phyloP scores from a whole-genome alignment of 2,888 invertebrate species.

The Halictus ligatus region DNA sequence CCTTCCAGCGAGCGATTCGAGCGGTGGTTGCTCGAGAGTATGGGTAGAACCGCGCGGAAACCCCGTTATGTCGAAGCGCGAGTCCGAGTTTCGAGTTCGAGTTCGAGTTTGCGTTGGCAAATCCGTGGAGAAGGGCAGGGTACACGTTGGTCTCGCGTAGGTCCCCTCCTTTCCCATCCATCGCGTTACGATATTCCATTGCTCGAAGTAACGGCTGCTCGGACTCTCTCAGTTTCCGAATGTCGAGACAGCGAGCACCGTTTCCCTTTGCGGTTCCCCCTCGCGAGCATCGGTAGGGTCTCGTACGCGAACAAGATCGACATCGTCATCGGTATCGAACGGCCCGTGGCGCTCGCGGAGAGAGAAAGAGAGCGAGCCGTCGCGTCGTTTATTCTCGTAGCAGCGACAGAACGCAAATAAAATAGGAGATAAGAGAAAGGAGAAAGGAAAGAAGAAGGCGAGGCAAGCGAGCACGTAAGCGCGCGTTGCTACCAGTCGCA shows the following conservation, averaged over 20 bases:
- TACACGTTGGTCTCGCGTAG: constrained; percentile 35
- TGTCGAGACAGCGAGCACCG: neutral
- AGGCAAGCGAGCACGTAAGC: constrained; percentile 2
- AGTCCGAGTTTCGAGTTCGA: constrained; percentile 56
- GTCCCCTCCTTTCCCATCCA: constrained; percentile 16
- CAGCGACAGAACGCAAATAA: neutral
- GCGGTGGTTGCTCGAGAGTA: constrained; percentile 45
- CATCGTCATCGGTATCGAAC: neutral
- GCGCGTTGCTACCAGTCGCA: constrained; percentile 1
- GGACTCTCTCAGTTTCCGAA: neutral
- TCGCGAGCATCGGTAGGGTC: neutral
- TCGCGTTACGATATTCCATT: constrained; percentile 22
- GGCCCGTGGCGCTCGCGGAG: neutral
- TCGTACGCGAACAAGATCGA: neutral
- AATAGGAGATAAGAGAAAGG: constrained; percentile 4
- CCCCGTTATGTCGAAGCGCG: constrained; percentile 63
- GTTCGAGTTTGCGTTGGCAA: constrained; percentile 59
- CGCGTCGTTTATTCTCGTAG: neutral
- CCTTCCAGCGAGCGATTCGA: constrained; percentile 14
- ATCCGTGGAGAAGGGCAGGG: constrained; percentile 64
- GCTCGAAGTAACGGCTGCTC: neutral
- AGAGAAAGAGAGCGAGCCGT: neutral
- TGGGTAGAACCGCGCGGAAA: constrained; percentile 39
- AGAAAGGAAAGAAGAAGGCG: neutral
- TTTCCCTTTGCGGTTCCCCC: neutral